Base-by-base conservation (phyloP, 2,888 invertebrate species). In the Netelia melanura region DNA sequence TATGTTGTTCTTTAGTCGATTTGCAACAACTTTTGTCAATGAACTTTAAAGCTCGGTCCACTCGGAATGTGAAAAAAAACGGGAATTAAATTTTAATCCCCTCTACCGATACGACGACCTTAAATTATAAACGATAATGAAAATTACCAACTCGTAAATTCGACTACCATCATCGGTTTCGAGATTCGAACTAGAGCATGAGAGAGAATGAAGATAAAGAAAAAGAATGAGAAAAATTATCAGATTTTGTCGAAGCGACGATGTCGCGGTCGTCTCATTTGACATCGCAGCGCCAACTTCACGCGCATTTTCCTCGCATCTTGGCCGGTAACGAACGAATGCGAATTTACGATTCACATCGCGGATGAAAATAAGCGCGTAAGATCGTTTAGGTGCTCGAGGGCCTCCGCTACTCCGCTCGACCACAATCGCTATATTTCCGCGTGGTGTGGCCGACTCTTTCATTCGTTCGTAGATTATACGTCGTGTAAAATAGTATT, bases 291-390 rank as follows among this genome's bases (percentile, higher is more conserved):
- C 43, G 64, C 38, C 44, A 56, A 81, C 44, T 58, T 56, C 43
- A 67, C 52, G 38, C 67, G 30, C 58, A 52, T 68, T 62, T 54
- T 78, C 77, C 56, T 52, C 61, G 56, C 68, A n/a, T 58, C 43
- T 70, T 48, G 30, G 56, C 56, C 80, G 62, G 52, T 64, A 64
- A 71, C 79, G 54, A 80, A 80, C 80, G 48, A 77, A 81, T 72
- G 67, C 43, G 58, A 58, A 85, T 91, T 90, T 89, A 90, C 87
- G 89, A 88, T 89, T 88, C 86, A 88, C 86, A 88, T 87, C 83
- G 65, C 77, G 86, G 90, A 90, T 91, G 91, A 90, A 91, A 91
- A 92, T 92, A 92, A 92, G 90, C 92, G 86, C 77, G 14, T 71
- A 81, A 30, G 85, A 87, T 86, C 87, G 84, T 86, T 89, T 87